phyloP scores from a whole-genome alignment of 2,797 vertebrate species.

The Sebastes hubbsi region DNA sequence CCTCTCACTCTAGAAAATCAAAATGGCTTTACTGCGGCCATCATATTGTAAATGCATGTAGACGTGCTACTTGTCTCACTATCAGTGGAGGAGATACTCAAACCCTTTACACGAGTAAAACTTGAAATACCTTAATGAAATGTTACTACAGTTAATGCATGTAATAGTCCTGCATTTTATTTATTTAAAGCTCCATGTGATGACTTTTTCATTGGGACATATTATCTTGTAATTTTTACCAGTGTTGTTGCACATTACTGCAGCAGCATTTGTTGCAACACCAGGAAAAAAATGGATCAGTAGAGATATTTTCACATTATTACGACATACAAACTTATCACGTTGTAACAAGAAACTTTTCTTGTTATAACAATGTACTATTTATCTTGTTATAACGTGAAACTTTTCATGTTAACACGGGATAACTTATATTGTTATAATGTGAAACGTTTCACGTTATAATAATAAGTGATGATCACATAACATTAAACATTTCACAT shows the following conservation, averaged over 20 bases:
- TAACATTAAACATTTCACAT: too few relatives aligned
- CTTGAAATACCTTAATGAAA: constrained; percentile 5
- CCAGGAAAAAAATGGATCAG: too few relatives aligned
- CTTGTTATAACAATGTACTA: too few relatives aligned
- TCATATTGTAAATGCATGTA: constrained; percentile 68
- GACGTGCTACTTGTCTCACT: constrained; percentile 39
- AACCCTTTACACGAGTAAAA: constrained; percentile 24
- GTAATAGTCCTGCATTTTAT: neutral
- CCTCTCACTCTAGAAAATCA: constrained; percentile 68
- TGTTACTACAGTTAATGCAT: neutral
- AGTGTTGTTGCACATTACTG: neutral
- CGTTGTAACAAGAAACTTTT: too few relatives aligned
- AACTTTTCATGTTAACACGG: too few relatives aligned
- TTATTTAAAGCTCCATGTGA: neutral
- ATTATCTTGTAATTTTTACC: neutral
- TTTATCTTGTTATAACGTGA: too few relatives aligned
- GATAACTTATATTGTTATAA: too few relatives aligned
- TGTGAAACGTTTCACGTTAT: too few relatives aligned
- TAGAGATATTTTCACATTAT: too few relatives aligned
- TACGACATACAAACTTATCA: too few relatives aligned
- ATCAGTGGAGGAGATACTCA: constrained; percentile 27
- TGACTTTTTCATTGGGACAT: neutral
- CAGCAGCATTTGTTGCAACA: too few relatives aligned
- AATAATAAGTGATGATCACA: too few relatives aligned
- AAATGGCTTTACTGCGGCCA: constrained; percentile 70